phyloP scores from a whole-genome alignment of 1,140 invertebrate species.

The Palaemon carinicauda region DNA sequence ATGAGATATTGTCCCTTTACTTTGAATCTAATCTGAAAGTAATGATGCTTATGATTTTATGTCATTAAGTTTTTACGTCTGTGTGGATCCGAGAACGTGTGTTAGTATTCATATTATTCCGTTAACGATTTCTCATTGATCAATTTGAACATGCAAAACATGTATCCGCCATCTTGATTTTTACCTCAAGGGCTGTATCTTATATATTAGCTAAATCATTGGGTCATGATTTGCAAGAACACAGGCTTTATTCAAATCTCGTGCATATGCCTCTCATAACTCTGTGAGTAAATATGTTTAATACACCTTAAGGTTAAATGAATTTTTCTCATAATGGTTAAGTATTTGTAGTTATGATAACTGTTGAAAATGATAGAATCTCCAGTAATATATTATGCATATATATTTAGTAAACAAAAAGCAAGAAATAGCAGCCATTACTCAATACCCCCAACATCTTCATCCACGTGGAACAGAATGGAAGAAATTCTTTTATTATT shows the following conservation, averaged over 20 bases:
- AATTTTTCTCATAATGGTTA: constrained; percentile 48
- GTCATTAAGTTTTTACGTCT: too few species aligned
- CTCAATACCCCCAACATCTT: too few species aligned
- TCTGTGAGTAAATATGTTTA: constrained; percentile 39
- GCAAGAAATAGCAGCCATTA: too few species aligned
- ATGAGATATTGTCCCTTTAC: background rate
- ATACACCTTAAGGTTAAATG: constrained; percentile 21
- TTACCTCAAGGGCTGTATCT: background rate
- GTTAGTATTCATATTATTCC: too few species aligned
- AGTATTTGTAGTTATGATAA: constrained; percentile 38
- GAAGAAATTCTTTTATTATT: too few species aligned
- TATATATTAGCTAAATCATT: constrained; percentile 24
- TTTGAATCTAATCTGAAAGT: too few species aligned
- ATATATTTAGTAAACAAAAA: background rate
- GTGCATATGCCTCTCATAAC: constrained; percentile 29
- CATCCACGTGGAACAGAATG: too few species aligned
- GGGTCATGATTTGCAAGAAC: constrained; percentile 49
- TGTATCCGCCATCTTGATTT: too few species aligned
- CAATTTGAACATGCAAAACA: too few species aligned
- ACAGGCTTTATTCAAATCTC: constrained; percentile 42
- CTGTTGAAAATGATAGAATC: constrained; percentile 41
- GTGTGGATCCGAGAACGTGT: too few species aligned
- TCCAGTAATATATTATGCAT: constrained; percentile 34
- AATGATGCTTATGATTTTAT: too few species aligned
- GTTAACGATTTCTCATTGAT: too few species aligned